A percentile compares a stretch with the other conserved stretches of the same genome.
Conservation (phyloP, 2,797 vertebrate genomes). For the Myiothlypis coronata region DNA sequence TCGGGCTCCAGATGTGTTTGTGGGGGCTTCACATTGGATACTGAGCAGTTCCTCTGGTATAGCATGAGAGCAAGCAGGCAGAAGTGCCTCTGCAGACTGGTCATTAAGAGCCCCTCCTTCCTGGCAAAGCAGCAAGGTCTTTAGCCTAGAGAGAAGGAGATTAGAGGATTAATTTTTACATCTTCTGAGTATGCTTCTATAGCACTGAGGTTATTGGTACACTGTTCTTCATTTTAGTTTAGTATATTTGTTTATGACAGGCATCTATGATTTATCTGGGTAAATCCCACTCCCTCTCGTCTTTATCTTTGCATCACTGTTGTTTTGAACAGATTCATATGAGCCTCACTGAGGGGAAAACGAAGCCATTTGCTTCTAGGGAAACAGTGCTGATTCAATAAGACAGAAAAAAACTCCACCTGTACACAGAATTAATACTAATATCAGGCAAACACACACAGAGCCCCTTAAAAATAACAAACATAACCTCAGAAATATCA, state of each 20-base stretch:
- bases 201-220: background rate
- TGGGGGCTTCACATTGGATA: fast-evolving
- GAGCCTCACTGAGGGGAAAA: background rate
- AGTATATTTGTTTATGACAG: background rate
- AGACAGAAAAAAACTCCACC: background rate
- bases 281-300: background rate
- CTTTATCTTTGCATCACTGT: background rate
- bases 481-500: background rate
- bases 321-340: background rate
- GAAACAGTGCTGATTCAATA: background rate
- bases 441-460: background rate
- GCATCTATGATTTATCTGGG: background rate
- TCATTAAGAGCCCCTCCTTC: background rate
- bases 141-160: background rate
- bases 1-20: background rate
- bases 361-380: background rate
- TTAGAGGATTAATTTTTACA: background rate
- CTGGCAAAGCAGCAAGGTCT: background rate
- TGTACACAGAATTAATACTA: background rate
- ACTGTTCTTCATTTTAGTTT: background rate
- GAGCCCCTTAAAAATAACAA: background rate
- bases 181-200: background rate
- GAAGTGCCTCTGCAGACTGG: background rate
- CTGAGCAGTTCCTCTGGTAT: background rate
- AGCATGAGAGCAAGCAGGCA: background rate